Percentiles rank a stretch among this genome's conserved stretches.
These are phyloP conservation scores for silkworm (Bombyx mori) DNA, from an alignment of 1,140 invertebrate species.

Conservation along the genomic window ASM3026992v2 NC_085110.1:17008501-17009000, in stretches of 20 bases:
- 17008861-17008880: background rate
- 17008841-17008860: conserved; percentile 1
- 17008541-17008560: too few species aligned
- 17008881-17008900: conserved; percentile 55
- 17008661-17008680: too few species aligned
- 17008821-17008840: conserved; percentile 21
- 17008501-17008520: too few species aligned
- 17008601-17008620: too few species aligned
- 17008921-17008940: conserved; percentile 62
- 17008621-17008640: too few species aligned
- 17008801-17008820: conserved; percentile 23
- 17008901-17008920: conserved; percentile 66
- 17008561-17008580: too few species aligned
- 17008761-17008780: conserved; percentile 1
- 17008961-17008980: conserved; percentile 28
- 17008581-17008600: too few species aligned
- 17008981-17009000: conserved; percentile 34
- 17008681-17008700: too few species aligned
- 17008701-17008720: background rate
- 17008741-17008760: too few species aligned
- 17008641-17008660: too few species aligned
- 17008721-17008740: background rate
- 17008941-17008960: conserved; percentile 23
- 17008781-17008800: conserved; percentile 16
- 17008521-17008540: too few species aligned